Evolutionary conservation across 1,140 invertebrate genomes (phyloP).

Genomic region (Hormaphis cornu): DNA sequence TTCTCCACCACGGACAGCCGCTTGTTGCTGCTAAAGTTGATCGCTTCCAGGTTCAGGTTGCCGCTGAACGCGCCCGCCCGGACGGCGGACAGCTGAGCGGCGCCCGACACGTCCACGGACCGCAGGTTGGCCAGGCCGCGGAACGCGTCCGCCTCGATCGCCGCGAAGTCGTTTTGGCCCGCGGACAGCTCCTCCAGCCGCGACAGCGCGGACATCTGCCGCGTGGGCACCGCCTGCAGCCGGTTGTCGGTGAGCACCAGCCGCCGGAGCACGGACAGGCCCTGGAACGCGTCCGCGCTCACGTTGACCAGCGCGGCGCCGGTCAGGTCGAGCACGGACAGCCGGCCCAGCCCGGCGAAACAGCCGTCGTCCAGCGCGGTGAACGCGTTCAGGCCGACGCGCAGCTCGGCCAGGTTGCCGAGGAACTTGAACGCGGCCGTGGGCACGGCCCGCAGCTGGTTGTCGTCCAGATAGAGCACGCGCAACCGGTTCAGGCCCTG

Average conservation of each 20-base stretch:
- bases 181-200: slow-evolving; percentile 68
- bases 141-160: slow-evolving; percentile 60
- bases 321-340: slow-evolving; percentile 67
- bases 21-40: slow-evolving; percentile 67
- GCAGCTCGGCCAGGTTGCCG: slow-evolving; percentile 66
- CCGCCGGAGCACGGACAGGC: slow-evolving; percentile 55
- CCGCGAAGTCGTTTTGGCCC: slow-evolving; percentile 69
- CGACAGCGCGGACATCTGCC: slow-evolving; percentile 56
- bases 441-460: slow-evolving; percentile 65
- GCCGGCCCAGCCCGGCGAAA: slow-evolving; percentile 61
- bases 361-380: slow-evolving; percentile 59
- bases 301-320: slow-evolving; percentile 69
- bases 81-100: slow-evolving; percentile 56
- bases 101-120: slow-evolving; percentile 64
- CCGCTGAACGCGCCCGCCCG: slow-evolving; percentile 65
- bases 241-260: slow-evolving; percentile 71
- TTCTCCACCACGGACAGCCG: slow-evolving; percentile 59
- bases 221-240: slow-evolving; percentile 61
- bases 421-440: slow-evolving; percentile 59
- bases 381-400: slow-evolving; percentile 73
- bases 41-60: slow-evolving; percentile 68
- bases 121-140: slow-evolving; percentile 64
- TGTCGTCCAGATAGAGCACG: slow-evolving; percentile 74
- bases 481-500: slow-evolving; percentile 62
- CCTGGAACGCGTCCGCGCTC: slow-evolving; percentile 61